These are phyloP conservation scores for Sebastes jordani DNA, from an alignment of 2,797 vertebrate genomes.

Conservation along the genomic window DNA sequence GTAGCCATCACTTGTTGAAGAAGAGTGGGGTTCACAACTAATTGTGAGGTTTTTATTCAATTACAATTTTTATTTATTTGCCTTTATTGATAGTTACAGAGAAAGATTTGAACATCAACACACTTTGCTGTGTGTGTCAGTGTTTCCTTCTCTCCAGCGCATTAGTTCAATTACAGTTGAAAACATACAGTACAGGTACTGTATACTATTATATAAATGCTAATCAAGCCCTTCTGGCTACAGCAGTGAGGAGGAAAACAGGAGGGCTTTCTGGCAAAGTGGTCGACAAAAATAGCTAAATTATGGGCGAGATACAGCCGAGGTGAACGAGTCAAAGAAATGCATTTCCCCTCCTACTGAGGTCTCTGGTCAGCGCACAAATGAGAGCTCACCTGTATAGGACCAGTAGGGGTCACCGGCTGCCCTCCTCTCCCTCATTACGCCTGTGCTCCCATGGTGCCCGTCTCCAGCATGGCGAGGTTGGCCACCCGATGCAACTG, in stretches of 20 bases:
- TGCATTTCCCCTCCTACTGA: constrained; percentile 26
- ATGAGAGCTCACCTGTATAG: constrained; percentile 90
- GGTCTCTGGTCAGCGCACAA: constrained; percentile 14
- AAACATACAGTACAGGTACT: constrained; percentile 29
- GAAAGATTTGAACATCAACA: not conserved
- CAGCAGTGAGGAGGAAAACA: not conserved
- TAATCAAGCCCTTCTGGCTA: constrained; percentile 4
- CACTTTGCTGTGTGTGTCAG: constrained; percentile 5
- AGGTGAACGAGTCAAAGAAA: constrained; percentile 23
- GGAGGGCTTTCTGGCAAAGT: not conserved
- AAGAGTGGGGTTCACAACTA: not conserved
- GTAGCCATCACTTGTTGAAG: not conserved
- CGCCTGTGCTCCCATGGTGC: constrained; percentile 82
- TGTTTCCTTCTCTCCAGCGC: constrained; percentile 21
- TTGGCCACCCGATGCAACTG: constrained; percentile 88
- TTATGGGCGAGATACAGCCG: not conserved
- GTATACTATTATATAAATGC: constrained; percentile 13
- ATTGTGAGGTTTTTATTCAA: not conserved
- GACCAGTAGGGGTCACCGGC: constrained; percentile 95
- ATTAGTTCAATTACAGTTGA: constrained; percentile 52
- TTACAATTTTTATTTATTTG: too few relatives aligned
- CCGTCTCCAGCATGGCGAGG: constrained; percentile 79
- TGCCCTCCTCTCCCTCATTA: constrained; percentile 89
- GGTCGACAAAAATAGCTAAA: constrained; percentile 27
- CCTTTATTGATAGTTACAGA: too few relatives aligned